These are phyloP conservation scores for Ylistrum balloti DNA, from an alignment of 1,140 invertebrate genomes.

Conservation along the genomic window DNA sequence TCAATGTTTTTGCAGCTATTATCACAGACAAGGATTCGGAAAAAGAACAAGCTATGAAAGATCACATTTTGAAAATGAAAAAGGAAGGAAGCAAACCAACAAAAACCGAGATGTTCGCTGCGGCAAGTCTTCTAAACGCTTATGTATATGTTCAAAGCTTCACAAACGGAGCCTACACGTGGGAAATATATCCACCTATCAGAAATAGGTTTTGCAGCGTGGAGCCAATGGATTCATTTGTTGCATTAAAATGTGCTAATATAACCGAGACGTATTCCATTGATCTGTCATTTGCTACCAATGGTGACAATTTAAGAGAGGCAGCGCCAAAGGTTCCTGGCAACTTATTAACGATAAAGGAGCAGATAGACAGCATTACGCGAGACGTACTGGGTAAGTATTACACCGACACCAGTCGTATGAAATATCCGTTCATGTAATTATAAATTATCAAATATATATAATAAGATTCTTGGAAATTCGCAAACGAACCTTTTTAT, in stretches of 20 bases:
- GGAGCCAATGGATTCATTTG: neutral
- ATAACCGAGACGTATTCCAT: neutral
- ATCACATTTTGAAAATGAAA: neutral
- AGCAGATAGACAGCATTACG: neutral
- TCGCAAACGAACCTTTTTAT: no score
- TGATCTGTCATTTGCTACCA: neutral
- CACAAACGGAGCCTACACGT: neutral
- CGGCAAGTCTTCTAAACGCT: neutral
- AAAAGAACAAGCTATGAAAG: neutral
- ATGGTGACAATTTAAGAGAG: neutral
- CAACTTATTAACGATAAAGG: neutral
- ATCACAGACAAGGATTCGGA: neutral
- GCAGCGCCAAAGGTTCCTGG: neutral
- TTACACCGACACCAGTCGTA: no score
- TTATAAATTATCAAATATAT: no score
- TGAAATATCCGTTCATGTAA: no score
- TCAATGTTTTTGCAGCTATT: neutral
- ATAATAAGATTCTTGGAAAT: no score
- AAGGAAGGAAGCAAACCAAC: neutral
- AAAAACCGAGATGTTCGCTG: neutral
- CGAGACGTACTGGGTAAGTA: neutral
- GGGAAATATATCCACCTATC: constrained; percentile 17
- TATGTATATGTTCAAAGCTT: neutral
- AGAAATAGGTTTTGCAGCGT: neutral
- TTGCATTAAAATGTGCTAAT: neutral